phyloP scores from a whole-genome alignment of 2,797 vertebrate species.

The Numenius phaeopus region DNA sequence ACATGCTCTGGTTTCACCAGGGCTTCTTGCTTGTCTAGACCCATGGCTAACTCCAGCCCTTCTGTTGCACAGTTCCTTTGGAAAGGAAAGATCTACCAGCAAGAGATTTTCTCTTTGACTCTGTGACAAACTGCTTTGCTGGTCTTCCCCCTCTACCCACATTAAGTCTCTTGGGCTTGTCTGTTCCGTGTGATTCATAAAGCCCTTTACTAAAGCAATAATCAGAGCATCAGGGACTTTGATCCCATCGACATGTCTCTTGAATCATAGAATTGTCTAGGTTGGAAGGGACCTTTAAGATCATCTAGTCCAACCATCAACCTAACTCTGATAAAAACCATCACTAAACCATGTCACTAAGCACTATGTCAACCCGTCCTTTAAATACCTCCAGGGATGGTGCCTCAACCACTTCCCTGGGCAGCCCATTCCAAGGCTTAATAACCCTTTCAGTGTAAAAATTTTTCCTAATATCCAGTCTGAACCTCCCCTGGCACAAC shows the following conservation, averaged over 20 bases:
- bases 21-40: not conserved
- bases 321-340: no score
- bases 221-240: not conserved
- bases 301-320: no score
- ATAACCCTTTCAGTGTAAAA: no score
- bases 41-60: not conserved
- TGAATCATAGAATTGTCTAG: not conserved
- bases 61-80: not conserved
- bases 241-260: not conserved
- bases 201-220: not conserved
- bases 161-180: not conserved
- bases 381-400: no score
- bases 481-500: no score
- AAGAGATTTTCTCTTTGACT: not conserved
- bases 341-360: no score
- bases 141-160: not conserved
- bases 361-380: no score
- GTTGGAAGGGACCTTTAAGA: no score
- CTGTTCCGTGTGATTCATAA: not conserved
- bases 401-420: no score
- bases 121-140: not conserved
- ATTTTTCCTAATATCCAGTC: no score
- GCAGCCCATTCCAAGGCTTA: no score
- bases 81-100: not conserved
- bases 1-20: not conserved